Conservation (phyloP, 2,797 vertebrate genomes). For the Lerista edwardsae region DNA sequence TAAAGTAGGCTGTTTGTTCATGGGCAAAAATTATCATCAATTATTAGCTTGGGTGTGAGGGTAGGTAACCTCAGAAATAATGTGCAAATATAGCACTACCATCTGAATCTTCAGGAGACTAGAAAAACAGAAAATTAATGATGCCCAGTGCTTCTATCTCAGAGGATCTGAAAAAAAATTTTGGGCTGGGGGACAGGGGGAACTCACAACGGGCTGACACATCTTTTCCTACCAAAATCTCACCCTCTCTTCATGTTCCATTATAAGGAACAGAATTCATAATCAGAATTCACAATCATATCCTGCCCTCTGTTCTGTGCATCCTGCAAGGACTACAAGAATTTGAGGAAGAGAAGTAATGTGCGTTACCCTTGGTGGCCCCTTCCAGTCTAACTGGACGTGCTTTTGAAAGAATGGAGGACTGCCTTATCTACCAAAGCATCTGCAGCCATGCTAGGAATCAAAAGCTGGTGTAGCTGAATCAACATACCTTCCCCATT, state of each 20-base stretch:
- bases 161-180: not conserved
- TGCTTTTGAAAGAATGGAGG: not conserved
- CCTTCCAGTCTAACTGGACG: not conserved
- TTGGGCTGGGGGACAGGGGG: too few species aligned
- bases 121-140: not conserved
- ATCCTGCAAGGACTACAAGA: too few species aligned
- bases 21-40: not conserved
- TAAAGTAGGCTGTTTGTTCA: not conserved
- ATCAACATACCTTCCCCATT: too few species aligned
- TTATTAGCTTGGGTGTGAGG: not conserved
- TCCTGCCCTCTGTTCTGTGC: not conserved
- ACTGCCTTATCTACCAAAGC: not conserved
- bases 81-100: not conserved
- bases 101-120: not conserved
- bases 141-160: not conserved
- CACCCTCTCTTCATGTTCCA: not conserved
- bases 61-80: not conserved
- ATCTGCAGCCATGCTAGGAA: not conserved
- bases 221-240: not conserved
- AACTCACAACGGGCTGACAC: not conserved
- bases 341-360: not conserved
- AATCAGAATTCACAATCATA: not conserved
- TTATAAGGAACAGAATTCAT: not conserved
- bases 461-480: too few species aligned
- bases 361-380: not conserved